A percentile compares a stretch with the other conserved stretches of the same genome.
Conservation (phyloP, 2,888 invertebrate genomes). For the Nasonia oneida region DNA sequence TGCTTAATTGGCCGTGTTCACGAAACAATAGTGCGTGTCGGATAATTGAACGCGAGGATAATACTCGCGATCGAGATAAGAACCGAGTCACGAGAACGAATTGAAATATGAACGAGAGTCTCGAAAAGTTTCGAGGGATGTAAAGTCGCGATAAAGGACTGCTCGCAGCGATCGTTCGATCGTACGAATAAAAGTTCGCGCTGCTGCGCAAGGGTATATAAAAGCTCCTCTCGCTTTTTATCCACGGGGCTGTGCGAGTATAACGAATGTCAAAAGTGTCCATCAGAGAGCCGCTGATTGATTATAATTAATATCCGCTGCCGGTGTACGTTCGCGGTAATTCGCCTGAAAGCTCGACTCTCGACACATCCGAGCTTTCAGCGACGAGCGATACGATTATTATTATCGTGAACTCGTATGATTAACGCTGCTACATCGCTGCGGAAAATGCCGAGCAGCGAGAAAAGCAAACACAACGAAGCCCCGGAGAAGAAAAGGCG, state of each 20-base stretch:
- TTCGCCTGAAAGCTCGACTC: background rate
- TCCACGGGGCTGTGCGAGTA: background rate
- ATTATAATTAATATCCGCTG: background rate
- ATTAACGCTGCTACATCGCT: background rate
- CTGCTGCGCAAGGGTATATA: background rate
- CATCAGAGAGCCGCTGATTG: background rate
- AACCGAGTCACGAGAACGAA: conserved; percentile 6
- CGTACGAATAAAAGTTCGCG: background rate
- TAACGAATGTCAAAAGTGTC: background rate
- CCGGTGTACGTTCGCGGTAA: background rate
- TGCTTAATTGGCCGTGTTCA: conserved; percentile 44
- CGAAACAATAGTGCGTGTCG: conserved; percentile 42
- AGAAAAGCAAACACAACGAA: background rate
- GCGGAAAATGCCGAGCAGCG: too few species aligned
- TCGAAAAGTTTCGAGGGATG: conserved; percentile 10
- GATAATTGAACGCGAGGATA: conserved; percentile 31
- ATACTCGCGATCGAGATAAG: background rate
- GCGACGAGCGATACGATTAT: too few species aligned
- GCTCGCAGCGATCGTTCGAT: background rate
- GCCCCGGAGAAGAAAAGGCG: background rate
- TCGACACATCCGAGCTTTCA: too few species aligned
- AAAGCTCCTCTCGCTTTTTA: background rate
- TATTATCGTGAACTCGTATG: too few species aligned
- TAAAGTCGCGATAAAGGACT: conserved; percentile 1
- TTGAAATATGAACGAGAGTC: background rate